Evolutionary conservation across 2,888 invertebrate species (phyloP).

Genomic region (Cryptus viduatorius): DNA sequence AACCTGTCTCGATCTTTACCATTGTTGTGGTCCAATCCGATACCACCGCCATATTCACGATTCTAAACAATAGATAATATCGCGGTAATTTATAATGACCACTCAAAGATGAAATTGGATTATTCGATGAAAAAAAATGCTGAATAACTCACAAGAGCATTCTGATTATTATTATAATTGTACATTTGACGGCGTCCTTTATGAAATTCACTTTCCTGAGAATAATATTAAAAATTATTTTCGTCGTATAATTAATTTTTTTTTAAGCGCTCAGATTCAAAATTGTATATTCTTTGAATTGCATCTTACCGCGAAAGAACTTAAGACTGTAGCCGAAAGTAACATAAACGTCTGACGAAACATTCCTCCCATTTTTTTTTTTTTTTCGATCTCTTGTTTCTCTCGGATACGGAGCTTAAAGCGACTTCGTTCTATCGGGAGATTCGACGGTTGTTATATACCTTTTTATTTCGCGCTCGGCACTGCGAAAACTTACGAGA

Average conservation of each 20-base stretch:
- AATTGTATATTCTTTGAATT: not conserved
- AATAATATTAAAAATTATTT: constrained; percentile 9
- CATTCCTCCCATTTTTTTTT: constrained; percentile 4
- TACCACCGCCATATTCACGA: not conserved
- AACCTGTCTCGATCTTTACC: not conserved
- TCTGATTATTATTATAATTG: constrained; percentile 23
- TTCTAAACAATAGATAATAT: not conserved
- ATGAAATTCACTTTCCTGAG: not conserved
- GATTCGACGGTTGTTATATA: constrained; percentile 42
- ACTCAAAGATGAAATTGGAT: not conserved
- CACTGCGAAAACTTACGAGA: constrained; percentile 49
- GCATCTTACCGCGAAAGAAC: constrained; percentile 35
- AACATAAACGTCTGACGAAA: constrained; percentile 32
- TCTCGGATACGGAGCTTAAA: not conserved
- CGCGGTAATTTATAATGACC: not conserved
- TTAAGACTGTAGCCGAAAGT: constrained; percentile 17
- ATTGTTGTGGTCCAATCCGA: not conserved
- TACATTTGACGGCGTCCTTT: not conserved
- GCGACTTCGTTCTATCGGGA: constrained; percentile 19
- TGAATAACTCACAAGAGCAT: constrained; percentile 23
- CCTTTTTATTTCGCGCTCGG: constrained; percentile 37
- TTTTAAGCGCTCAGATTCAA: not conserved
- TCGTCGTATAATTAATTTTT: not conserved
- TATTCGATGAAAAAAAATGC: not conserved
- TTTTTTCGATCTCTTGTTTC: not conserved